Base-by-base conservation (phyloP, 1,140 invertebrate species). In the Babylonia areolata region DNA sequence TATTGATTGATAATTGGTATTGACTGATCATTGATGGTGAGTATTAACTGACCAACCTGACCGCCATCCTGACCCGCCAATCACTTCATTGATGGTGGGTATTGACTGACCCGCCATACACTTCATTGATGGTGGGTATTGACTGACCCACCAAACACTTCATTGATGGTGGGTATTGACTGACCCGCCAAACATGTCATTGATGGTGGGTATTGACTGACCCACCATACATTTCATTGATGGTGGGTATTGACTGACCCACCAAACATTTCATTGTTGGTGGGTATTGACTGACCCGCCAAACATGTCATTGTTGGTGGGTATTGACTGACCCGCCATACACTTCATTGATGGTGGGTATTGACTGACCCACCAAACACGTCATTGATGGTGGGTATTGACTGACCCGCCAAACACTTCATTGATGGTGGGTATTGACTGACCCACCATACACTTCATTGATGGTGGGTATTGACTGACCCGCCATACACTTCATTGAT, bases 231-330 rank as follows among this genome's bases (percentile, higher is more conserved):
- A 54, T 20, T 83, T 35, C 89, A 90, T 71, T 23, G 31, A 54
- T 84, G 88, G 91, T 92, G 87, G 54, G 81, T 87, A 6, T 5
- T 35, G 15, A 51, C 9, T 81, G 51, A 33, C 33, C n/a, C n/a
- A n/a, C n/a, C n/a, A n/a, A n/a, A n/a, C 87, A 54, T 20, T 83
- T 35, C 89, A 90, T 71, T 23, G 31, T 40, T 84, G 88, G 91
- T 92, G 87, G 54, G 81, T 87, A 6, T 5, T 35, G 15, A 51
- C 9, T 81, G 51, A 33, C n/a, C n/a, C n/a, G n/a, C n/a, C n/a
- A n/a, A n/a, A n/a, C n/a, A n/a, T n/a, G n/a, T 33, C 89, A 90
- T 71, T 23, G 31, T 40, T 84, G 88, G 91, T 92, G 87, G 54
- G 81, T 87, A 6, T 5, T 35, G 15, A 51, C 9, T 81, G 51